A percentile compares a stretch with the other conserved stretches of the same genome.
Conservation (phyloP, 2,888 invertebrate genomes). For the Orthosia gothica region DNA sequence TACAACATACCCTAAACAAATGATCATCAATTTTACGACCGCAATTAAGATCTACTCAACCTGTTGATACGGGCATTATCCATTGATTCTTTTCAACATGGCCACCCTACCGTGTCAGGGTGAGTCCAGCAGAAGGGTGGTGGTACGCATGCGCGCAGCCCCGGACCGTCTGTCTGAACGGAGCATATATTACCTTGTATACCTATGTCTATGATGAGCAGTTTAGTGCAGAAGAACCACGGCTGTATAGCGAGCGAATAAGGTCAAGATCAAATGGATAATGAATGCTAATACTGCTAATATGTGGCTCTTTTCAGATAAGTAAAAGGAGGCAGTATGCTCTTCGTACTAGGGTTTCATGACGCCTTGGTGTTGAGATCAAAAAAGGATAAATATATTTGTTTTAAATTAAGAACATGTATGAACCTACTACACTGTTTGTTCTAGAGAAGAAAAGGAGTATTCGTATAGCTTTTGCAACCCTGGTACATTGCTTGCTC, state of each 20-base stretch:
- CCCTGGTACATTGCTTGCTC: background rate
- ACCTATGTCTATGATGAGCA: slow-evolving; percentile 42
- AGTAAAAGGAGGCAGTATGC: background rate
- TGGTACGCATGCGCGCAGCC: slow-evolving; percentile 67
- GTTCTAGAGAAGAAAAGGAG: background rate
- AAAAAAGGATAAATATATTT: background rate
- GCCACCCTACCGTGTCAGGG: slow-evolving; percentile 63
- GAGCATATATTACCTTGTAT: slow-evolving; percentile 58
- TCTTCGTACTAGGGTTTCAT: background rate
- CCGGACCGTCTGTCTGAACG: slow-evolving; percentile 65
- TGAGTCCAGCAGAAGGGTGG: slow-evolving; percentile 56
- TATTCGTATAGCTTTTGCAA: too few relatives aligned
- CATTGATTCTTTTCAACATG: slow-evolving; percentile 21
- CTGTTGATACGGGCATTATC: slow-evolving; percentile 69
- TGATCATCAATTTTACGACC: slow-evolving; percentile 34
- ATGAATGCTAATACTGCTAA: background rate
- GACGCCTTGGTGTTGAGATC: background rate
- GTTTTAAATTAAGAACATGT: background rate
- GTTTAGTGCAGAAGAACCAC: slow-evolving; percentile 39
- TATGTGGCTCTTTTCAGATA: background rate
- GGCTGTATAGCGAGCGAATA: slow-evolving; percentile 13
- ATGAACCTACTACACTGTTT: background rate
- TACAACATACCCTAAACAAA: slow-evolving; percentile 14
- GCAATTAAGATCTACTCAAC: slow-evolving; percentile 59
- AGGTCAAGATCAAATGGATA: slow-evolving; percentile 45